A percentile compares a stretch with the other conserved stretches of the same genome.
Conservation (phyloP, 2,113 vertebrate genomes). For the Corydoras sp. region DNA sequence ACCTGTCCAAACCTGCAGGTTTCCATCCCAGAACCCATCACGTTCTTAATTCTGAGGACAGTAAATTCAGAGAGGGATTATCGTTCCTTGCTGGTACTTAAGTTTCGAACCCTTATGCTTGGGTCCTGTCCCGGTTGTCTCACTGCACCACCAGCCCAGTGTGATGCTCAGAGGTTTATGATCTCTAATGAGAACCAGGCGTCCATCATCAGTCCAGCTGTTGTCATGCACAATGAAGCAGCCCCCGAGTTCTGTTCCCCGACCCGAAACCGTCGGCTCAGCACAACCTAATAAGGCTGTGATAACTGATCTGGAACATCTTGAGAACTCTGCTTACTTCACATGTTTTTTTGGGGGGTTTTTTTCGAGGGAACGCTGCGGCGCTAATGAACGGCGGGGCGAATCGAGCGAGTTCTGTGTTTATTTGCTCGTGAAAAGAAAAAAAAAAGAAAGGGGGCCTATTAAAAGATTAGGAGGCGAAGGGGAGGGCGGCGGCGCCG, state of each 20-base stretch:
- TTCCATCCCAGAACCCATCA: no score
- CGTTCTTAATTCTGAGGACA: no score
- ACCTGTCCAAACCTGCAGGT: no score
- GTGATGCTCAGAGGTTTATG: not conserved
- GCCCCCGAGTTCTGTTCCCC: slow-evolving; percentile 5
- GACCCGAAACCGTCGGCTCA: slow-evolving; percentile 3
- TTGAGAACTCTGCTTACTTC: not conserved
- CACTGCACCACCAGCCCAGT: no score
- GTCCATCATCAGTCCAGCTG: slow-evolving; percentile 11
- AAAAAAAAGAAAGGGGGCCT: not conserved
- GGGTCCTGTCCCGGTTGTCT: no score
- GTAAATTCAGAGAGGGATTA: no score
- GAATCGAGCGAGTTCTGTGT: not conserved
- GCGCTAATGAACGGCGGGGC: not conserved
- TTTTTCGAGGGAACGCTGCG: no score
- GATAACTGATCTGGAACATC: not conserved
- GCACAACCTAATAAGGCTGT: slow-evolving; percentile 4
- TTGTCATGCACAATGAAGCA: slow-evolving; percentile 4
- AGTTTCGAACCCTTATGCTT: no score
- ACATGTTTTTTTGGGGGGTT: slow-evolving; percentile 25
- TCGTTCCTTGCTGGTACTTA: no score
- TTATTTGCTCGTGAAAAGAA: not conserved
- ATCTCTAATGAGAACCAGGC: slow-evolving; percentile 12
- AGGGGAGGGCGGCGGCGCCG: slow-evolving; percentile 1
- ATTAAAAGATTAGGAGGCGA: slow-evolving; percentile 8